Base-by-base conservation (phyloP, 2,113 vertebrate species). In the Xenopus borealis region DNA sequence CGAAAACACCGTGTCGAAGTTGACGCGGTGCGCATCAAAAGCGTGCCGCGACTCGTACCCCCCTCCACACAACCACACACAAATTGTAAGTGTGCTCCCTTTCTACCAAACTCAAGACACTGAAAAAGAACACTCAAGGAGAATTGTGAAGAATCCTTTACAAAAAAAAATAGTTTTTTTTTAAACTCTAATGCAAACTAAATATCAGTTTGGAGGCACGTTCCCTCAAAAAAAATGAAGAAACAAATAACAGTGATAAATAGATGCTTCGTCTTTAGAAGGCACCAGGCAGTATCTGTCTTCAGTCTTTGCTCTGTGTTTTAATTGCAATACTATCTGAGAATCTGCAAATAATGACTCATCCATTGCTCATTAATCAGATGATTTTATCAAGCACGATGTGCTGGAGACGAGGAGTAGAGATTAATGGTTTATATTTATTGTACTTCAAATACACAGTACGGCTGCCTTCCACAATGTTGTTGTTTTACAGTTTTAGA, bases 261-360 rank as follows among this genome's bases (percentile, higher is more conserved):
- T 77, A 77, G 67, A 64, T 50, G 30, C 61, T 70, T 59, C 18
- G 47, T 70, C 74, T 77, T 77, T 67, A 77, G 53, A 64, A 77
- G 74, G 66, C 74, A 70, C 59, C 59, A 70, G 53, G 58, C 59
- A 53, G 46, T n/a, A 18, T 57, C 59, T 62, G 67, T 77, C 66
- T 68, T 64, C 74, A 77, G 74, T 66, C 74, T 77, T 70, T 70
- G 74, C 74, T 77, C 67, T 64, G 67, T 6, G 59, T 77, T 77
- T 77, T 77, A 77, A 77, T 77, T 77, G 74, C 74, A 77, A 77
- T 70, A 67, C 74, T 77, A 77, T 77, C 74, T 53, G 74, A 69
- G 59, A 77, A 77, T 77, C 74, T 70, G 74, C 74, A 77, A 77
- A 77, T 77, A 77, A 77, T 70, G 74, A 77, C 74, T 77, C 74